Evolutionary conservation across 2,113 vertebrate genomes (phyloP).

Genomic region (Bostrychus sinensis): DNA sequence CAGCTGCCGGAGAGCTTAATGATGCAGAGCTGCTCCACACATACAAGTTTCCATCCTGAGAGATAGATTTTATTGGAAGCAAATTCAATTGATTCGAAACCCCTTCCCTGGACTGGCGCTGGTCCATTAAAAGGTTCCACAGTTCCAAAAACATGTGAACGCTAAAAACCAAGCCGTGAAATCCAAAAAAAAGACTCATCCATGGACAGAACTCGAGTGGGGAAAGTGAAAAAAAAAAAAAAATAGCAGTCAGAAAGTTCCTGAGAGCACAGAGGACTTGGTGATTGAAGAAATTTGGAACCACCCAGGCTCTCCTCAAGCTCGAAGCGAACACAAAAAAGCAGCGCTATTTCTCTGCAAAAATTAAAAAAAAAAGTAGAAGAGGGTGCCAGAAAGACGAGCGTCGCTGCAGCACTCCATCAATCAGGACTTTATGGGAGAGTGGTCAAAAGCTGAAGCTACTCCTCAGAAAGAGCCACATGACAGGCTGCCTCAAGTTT

Average conservation of each 20-base stretch:
- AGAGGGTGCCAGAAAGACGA: constrained; percentile 30
- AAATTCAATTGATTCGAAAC: constrained; percentile 22
- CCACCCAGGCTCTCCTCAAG: constrained; percentile 12
- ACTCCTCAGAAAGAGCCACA: constrained; percentile 25
- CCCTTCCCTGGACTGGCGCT: constrained; percentile 3
- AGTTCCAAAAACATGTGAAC: constrained; percentile 21
- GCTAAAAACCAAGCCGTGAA: constrained; percentile 39
- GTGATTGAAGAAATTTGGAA: constrained; percentile 31
- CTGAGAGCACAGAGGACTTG: constrained; percentile 26
- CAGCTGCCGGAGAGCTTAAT: constrained; percentile 21
- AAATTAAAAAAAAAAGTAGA: constrained; percentile 30
- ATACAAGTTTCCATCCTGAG: constrained; percentile 15
- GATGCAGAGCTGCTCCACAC: constrained; percentile 12
- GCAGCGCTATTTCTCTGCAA: constrained; percentile 21
- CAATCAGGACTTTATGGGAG: constrained; percentile 36
- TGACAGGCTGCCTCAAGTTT: constrained; percentile 22
- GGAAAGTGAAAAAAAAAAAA: constrained; percentile 22
- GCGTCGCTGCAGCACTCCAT: constrained; percentile 24
- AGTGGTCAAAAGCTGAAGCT: constrained; percentile 34
- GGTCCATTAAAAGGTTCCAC: constrained; percentile 18
- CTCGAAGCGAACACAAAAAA: constrained; percentile 34
- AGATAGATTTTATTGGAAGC: constrained; percentile 13
- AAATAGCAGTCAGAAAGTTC: constrained; percentile 14
- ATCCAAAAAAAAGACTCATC: constrained; percentile 32
- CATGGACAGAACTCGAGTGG: constrained; percentile 18